phyloP scores from a whole-genome alignment of 23 tunicate species.

The Trididemnum miniatum region DNA sequence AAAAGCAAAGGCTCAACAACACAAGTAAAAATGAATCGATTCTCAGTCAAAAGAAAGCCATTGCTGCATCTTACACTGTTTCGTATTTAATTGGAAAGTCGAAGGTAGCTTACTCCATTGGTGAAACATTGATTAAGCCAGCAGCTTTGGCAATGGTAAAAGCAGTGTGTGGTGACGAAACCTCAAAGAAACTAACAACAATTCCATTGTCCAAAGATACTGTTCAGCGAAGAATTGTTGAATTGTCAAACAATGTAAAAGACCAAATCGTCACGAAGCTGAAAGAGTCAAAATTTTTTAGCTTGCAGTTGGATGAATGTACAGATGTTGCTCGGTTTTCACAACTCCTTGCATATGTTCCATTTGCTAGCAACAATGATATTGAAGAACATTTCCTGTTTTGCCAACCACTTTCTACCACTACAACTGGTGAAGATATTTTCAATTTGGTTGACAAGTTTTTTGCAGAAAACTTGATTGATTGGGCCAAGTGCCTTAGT shows the following conservation, averaged over 20 bases:
- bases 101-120: too few species aligned
- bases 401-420: constrained; percentile 15
- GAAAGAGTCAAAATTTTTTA: constrained; percentile 16
- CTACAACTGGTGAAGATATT: constrained; percentile 2
- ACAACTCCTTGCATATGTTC: not conserved
- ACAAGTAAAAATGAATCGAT: too few species aligned
- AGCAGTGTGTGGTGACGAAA: constrained; percentile 12
- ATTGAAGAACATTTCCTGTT: constrained; percentile 3
- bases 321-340: constrained; percentile 6
- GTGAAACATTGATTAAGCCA: too few species aligned
- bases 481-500: too few species aligned
- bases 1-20: too few species aligned
- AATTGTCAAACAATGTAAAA: constrained; percentile 13
- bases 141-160: constrained; percentile 24
- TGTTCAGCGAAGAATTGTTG: constrained; percentile 8
- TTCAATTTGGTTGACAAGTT: too few species aligned
- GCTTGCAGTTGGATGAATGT: constrained; percentile 1
- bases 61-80: constrained; percentile 18
- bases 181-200: constrained; percentile 14
- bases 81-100: constrained; percentile 5
- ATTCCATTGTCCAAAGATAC: constrained; percentile 17
- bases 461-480: too few species aligned
- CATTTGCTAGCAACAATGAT: constrained; percentile 2
- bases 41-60: constrained; percentile 12
- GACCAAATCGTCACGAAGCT: constrained; percentile 10